Percentiles rank a stretch among this genome's conserved stretches.
phyloP scores from a whole-genome alignment of 2,797 vertebrate genomes.

The Coluber constrictor region DNA sequence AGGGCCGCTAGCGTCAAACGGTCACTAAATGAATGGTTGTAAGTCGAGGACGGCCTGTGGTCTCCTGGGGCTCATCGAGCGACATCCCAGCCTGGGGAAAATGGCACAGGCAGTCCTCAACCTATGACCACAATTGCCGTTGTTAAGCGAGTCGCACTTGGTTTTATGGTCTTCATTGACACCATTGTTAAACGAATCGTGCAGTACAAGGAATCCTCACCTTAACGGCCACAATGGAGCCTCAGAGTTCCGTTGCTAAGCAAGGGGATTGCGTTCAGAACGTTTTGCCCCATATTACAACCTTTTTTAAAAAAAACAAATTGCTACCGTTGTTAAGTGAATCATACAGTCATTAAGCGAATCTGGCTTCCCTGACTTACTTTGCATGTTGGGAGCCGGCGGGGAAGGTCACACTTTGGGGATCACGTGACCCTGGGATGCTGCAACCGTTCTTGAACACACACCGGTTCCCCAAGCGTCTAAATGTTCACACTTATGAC shows the following conservation, averaged over 20 bases:
- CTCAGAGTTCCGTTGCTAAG: background rate
- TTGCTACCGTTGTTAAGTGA: fast-evolving
- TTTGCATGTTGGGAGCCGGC: fast-evolving
- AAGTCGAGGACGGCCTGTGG: background rate
- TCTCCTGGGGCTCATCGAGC: too few species aligned
- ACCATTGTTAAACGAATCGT: too few species aligned
- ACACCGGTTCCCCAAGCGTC: too few species aligned
- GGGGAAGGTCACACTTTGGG: background rate
- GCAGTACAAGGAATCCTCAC: too few species aligned
- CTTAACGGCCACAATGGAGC: too few species aligned
- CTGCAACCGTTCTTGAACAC: background rate
- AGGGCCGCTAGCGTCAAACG: fast-evolving
- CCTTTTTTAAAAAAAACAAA: background rate
- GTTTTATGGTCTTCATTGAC: too few species aligned
- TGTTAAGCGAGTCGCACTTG: too few species aligned
- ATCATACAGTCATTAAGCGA: fast-evolving
- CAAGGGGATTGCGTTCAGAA: background rate
- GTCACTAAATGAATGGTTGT: background rate
- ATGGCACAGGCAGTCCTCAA: too few species aligned
- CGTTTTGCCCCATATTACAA: fast-evolving
- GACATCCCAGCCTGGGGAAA: too few species aligned
- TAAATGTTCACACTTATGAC: too few species aligned
- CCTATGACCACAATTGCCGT: too few species aligned
- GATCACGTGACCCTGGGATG: background rate
- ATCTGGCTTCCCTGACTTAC: background rate